Evolutionary conservation across 2,113 vertebrate species (phyloP), one percentile per base, ranked within the genome.

Genomic region (Rhynchomys soricoides): DNA sequence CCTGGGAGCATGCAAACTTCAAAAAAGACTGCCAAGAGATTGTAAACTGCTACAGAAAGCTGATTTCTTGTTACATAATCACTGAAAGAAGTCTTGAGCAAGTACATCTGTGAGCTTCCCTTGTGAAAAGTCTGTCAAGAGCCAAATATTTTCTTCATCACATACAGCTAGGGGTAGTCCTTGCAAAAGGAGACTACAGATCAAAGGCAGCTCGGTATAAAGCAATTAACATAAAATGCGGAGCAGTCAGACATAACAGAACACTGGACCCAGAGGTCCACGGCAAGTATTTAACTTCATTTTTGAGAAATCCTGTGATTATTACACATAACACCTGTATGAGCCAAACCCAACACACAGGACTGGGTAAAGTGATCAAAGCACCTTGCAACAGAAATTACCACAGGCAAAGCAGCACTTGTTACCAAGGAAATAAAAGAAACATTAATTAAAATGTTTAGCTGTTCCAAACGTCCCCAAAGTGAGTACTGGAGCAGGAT

Each of bases 41-140:
- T 52, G 74, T 83, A 89, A 89, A 82, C 40, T 75, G 21, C 57
- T 66, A 64, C 26, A 77, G 68, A 78, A 89, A 91, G 82, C 83
- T 86, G 45, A 81, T 78, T 89, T 78, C 73, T 73, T 45, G 40
- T 66, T 78, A 66, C 10, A 15, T 62, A 77, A 87, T n/a, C 79
- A 37, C 1, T 57, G 34, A 94, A 92, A 77, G 78, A 95, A 91
- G 89, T 73, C 7, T 22, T 74, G 52, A 96, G 92, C 86, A 92
- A 87, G 66, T 83, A 77, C 10, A 75, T 82, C 86, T 82, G 57
- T 29, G 19, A 91, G 22, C 83, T 34, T 71, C 52, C 29, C 57
- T 85, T 71, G 37, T 71, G 29, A 73, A 96, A 93, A 91, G 86
- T 40, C 19, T 82, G 64, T 7, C 78, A 2, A 77, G 55, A 91